Percentiles rank a stretch among this genome's conserved stretches.
Evolutionary conservation across 2,797 vertebrate species (phyloP).

Genomic region (Poecilia picta): DNA sequence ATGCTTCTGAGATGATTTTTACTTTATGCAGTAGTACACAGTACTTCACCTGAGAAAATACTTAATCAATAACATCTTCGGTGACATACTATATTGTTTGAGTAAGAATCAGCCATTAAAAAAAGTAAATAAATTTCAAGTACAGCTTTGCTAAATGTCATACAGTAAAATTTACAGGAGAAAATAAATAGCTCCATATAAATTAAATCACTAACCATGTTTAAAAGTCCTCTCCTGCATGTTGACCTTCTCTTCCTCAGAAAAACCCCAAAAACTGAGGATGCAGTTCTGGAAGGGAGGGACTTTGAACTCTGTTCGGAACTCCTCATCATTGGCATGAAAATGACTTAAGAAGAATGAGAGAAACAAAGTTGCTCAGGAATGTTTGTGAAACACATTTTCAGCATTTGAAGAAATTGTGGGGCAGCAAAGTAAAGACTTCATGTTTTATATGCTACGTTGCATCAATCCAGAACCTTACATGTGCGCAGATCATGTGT

Average conservation of each 20-base stretch:
- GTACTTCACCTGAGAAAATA: background rate
- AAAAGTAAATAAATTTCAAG: background rate
- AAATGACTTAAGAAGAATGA: constrained; percentile 79
- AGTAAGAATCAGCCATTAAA: background rate
- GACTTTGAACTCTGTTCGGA: constrained; percentile 93
- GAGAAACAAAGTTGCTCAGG: background rate
- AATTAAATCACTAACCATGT: constrained; percentile 83
- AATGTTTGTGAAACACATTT: background rate
- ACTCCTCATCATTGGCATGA: constrained; percentile 87
- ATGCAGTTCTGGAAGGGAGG: constrained; percentile 95
- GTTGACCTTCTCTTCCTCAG: constrained; percentile 91
- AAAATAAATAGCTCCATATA: background rate
- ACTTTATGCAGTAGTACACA: background rate
- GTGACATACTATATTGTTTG: background rate
- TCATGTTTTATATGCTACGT: no score
- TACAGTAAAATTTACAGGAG: background rate
- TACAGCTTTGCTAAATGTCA: background rate
- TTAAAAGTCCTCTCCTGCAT: constrained; percentile 98
- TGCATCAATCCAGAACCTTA: no score
- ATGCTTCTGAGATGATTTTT: background rate
- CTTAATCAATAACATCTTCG: background rate
- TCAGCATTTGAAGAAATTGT: background rate
- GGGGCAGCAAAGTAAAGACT: no score
- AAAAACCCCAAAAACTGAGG: constrained; percentile 95
- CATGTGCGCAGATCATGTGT: background rate